Evolutionary conservation across 2,113 vertebrate species (phyloP), one percentile per base, ranked within the genome.

Genomic region (Dicrurus megarhynchus): DNA sequence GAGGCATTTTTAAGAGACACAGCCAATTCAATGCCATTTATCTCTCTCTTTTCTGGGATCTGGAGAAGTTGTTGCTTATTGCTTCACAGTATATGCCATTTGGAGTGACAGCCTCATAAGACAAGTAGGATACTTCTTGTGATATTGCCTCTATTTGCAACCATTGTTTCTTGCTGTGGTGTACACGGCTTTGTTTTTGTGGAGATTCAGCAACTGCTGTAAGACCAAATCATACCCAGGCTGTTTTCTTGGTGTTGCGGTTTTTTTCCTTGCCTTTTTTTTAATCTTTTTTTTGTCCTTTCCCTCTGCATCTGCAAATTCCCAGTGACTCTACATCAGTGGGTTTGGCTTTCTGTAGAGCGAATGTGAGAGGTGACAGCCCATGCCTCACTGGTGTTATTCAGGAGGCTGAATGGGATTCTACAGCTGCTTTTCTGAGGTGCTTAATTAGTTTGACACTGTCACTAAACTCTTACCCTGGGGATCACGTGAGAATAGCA

Each of bases 401-500:
- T 95, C 59, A 46, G 44, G 32, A 68, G 64, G 24, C 65, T 9
- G 1, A 22, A 78, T 53, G 1, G 2, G 20, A 57, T 87, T 87
- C 49, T 82, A 64, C 52, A 84, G 28, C n/a, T 6, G 1, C 60
- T 95, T 89, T 87, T 87, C 65, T 93, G 86, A 91, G 49, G 77
- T 92, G 81, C 37, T 94, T 92, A 84, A 93, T 97, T 97, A 71
- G 32, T 89, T 89, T 94, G 95, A 95, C 94, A 65, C 61, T 82
- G 60, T 84, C 81, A 75, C 87, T 92, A 90, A 85, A 60, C n/a
- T 1, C 26, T 69, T 93, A 89, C 30, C 76, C 57, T 50, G 23
- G 16, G 27, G 44, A 73, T 87, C 89, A 94, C 5, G 1, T 87
- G 74, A 92, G 22, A 91, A 64, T 89, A 95, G 33, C 35, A 74